Evolutionary conservation across 2,888 invertebrate genomes (phyloP).

Genomic region (Drosophila anomelani): DNA sequence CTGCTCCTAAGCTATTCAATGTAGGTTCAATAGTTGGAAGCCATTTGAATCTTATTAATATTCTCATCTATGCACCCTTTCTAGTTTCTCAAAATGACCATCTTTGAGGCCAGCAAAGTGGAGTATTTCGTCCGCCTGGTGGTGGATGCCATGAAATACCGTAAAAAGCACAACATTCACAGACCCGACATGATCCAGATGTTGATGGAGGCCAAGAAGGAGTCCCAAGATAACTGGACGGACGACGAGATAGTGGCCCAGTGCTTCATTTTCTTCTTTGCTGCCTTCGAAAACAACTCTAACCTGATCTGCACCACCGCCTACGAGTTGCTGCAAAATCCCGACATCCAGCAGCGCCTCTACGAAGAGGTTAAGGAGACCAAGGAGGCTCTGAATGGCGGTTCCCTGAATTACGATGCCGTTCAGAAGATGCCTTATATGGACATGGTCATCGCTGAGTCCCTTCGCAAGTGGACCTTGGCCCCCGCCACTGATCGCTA

Average conservation of each 20-base stretch:
- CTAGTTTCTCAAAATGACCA: slow-evolving; percentile 50
- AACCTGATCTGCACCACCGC: slow-evolving; percentile 85
- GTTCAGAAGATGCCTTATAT: slow-evolving; percentile 87
- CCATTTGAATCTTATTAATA: not conserved
- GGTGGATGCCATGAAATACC: slow-evolving; percentile 83
- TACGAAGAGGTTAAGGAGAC: slow-evolving; percentile 86
- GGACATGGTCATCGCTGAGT: slow-evolving; percentile 87
- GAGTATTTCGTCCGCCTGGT: slow-evolving; percentile 84
- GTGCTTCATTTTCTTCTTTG: slow-evolving; percentile 86
- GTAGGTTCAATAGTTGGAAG: slow-evolving; percentile 37
- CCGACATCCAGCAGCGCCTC: slow-evolving; percentile 86
- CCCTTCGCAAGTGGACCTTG: slow-evolving; percentile 86
- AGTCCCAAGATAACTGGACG: slow-evolving; percentile 63
- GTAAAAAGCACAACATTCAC: slow-evolving; percentile 82
- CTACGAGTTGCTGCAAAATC: slow-evolving; percentile 86
- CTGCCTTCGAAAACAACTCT: slow-evolving; percentile 86
- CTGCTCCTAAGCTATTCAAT: slow-evolving; percentile 55
- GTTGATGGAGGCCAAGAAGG: slow-evolving; percentile 85
- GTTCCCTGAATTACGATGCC: slow-evolving; percentile 85
- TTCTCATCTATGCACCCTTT: too few relatives aligned
- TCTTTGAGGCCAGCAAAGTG: slow-evolving; percentile 64
- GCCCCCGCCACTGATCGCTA: slow-evolving; percentile 84
- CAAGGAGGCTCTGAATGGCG: slow-evolving; percentile 82
- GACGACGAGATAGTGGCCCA: slow-evolving; percentile 85
- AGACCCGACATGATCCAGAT: slow-evolving; percentile 86